These are phyloP conservation scores for Protophormia terraenovae DNA, from an alignment of 2,888 invertebrate genomes.

Conservation along the genomic window DNA sequence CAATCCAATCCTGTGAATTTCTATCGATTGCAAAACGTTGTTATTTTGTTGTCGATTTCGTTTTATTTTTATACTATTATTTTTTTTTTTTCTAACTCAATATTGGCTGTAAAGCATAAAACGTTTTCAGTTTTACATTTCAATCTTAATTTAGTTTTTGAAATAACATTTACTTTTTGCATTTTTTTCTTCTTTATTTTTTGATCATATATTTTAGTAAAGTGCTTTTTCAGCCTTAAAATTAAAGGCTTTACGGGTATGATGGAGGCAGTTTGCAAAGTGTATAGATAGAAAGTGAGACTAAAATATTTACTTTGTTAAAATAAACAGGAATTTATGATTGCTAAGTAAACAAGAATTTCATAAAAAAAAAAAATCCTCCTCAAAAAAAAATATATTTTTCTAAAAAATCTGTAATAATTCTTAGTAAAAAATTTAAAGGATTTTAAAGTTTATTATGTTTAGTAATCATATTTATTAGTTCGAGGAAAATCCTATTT, in stretches of 20 bases:
- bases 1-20: slow-evolving; percentile 18
- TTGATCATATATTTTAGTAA: slow-evolving; percentile 28
- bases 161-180: slow-evolving; percentile 71
- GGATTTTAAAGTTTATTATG: not conserved
- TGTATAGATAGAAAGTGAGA: slow-evolving; percentile 40
- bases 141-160: slow-evolving; percentile 80
- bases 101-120: slow-evolving; percentile 70
- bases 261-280: not conserved
- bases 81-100: slow-evolving; percentile 20
- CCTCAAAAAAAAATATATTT: not conserved
- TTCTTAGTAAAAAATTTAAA: not conserved
- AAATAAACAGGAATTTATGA: slow-evolving; percentile 65
- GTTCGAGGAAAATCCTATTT: not conserved
- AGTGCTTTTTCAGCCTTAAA: slow-evolving; percentile 47
- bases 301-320: slow-evolving; percentile 58
- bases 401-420: not conserved
- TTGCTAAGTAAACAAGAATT: slow-evolving; percentile 52
- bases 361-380: not conserved
- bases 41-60: slow-evolving; percentile 35
- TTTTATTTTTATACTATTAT: not conserved
- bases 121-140: slow-evolving; percentile 80
- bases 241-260: not conserved
- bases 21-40: slow-evolving; percentile 64
- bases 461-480: not conserved
- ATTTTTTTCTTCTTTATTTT: slow-evolving; percentile 15